Percentiles rank a stretch among this genome's conserved stretches.
Evolutionary conservation across 1,140 invertebrate genomes (phyloP).

Genomic region (Vanessa atalanta): DNA sequence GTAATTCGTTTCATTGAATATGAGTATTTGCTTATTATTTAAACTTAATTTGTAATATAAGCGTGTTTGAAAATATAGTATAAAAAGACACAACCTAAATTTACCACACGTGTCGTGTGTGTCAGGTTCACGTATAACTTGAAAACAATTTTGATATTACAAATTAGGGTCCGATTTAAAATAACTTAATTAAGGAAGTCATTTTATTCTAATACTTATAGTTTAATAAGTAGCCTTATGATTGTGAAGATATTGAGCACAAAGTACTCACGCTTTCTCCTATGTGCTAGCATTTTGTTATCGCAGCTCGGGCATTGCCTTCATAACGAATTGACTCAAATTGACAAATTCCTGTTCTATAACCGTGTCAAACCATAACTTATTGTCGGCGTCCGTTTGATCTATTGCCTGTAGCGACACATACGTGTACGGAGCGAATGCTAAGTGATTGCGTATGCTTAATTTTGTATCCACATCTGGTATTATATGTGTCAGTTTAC

Average conservation of each 20-base stretch:
- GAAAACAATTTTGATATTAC: no score
- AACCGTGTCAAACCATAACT: conserved; percentile 54
- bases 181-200: neutral
- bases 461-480: conserved; percentile 57
- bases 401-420: conserved; percentile 50
- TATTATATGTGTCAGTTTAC: conserved; percentile 55
- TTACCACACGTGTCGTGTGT: no score
- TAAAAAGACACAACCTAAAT: no score
- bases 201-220: neutral
- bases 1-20: no score
- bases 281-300: conserved; percentile 7
- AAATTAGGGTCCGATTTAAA: no score
- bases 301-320: conserved; percentile 49
- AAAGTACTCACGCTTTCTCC: neutral
- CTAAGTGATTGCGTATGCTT: conserved; percentile 67
- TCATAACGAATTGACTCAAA: conserved; percentile 52
- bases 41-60: no score
- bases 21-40: no score
- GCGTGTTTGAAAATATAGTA: no score
- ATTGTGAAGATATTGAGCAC: neutral
- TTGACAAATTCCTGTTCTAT: conserved; percentile 53
- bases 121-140: no score
- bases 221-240: conserved; percentile 2
- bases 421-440: conserved; percentile 69
- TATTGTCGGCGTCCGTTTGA: conserved; percentile 50